Conservation (phyloP, 2,888 invertebrate genomes). For the Anodontia alba region DNA sequence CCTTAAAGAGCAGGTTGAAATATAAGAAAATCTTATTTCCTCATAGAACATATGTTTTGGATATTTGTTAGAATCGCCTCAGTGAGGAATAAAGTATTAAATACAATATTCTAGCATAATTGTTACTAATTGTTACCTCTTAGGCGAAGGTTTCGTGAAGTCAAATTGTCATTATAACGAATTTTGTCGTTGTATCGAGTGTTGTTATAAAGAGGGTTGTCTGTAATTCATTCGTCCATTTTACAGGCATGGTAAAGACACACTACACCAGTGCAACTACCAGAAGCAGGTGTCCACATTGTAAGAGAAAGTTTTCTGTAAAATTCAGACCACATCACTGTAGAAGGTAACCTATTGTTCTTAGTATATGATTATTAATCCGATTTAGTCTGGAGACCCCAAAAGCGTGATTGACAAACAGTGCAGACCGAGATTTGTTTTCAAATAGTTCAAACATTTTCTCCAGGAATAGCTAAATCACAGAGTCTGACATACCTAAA, state of each 20-base stretch:
- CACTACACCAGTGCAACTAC: constrained; percentile 34
- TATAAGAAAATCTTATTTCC: too few relatives aligned
- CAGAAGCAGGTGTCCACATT: constrained; percentile 38
- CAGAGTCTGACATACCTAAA: too few relatives aligned
- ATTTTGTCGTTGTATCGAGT: not conserved
- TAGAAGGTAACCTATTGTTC: constrained; percentile 62
- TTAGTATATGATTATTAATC: too few relatives aligned
- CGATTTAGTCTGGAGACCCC: too few relatives aligned
- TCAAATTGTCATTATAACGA: not conserved
- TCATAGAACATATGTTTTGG: too few relatives aligned
- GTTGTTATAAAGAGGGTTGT: too few relatives aligned
- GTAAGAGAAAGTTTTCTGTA: constrained; percentile 68
- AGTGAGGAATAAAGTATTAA: not conserved
- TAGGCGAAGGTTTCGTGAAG: not conserved
- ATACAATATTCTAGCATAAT: not conserved
- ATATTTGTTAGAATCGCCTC: too few relatives aligned
- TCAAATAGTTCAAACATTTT: too few relatives aligned
- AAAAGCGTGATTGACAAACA: too few relatives aligned
- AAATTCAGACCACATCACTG: constrained; percentile 73
- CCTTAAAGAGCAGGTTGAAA: too few relatives aligned
- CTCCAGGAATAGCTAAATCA: too few relatives aligned
- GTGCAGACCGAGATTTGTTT: too few relatives aligned
- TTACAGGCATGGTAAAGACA: constrained; percentile 38
- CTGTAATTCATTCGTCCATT: not conserved
- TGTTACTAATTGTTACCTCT: not conserved